Evolutionary conservation across 2,113 vertebrate genomes (phyloP).

Genomic region (Zootoca vivipara): DNA sequence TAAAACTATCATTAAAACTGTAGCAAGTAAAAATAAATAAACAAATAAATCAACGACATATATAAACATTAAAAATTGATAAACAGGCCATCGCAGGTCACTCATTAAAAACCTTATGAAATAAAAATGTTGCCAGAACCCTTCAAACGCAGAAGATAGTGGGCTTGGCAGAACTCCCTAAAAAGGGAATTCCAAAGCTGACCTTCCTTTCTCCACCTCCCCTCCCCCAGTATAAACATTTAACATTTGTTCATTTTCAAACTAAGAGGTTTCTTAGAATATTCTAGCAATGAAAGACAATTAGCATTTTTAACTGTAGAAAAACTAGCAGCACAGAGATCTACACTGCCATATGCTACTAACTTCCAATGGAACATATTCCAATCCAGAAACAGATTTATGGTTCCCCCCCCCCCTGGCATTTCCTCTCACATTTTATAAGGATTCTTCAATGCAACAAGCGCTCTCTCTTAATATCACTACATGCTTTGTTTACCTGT

Average conservation of each 20-base stretch:
- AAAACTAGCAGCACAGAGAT: conserved; percentile 52
- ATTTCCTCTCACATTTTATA: conserved; percentile 67
- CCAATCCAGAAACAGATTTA: conserved; percentile 56
- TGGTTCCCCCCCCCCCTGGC: conserved; percentile 41
- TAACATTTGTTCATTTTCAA: not conserved
- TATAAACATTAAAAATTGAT: not conserved
- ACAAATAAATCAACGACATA: too few relatives aligned
- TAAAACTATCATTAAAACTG: not conserved
- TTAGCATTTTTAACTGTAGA: conserved; percentile 7
- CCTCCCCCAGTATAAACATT: not conserved
- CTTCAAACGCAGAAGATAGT: not conserved
- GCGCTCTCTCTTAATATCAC: conserved; percentile 62
- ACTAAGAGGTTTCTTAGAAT: not conserved
- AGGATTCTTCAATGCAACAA: conserved; percentile 66
- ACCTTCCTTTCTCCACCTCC: not conserved
- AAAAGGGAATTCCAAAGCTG: not conserved
- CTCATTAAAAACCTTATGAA: not conserved
- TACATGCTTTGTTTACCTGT: conserved; percentile 50
- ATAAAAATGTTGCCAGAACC: not conserved
- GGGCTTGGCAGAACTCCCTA: not conserved
- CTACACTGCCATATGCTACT: conserved; percentile 45
- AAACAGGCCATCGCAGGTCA: not conserved
- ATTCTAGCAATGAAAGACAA: not conserved
- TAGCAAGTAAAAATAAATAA: not conserved
- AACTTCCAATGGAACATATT: conserved; percentile 55